These are phyloP conservation scores for Brachionus koreanus DNA, from an alignment of 1,140 invertebrate species.

Conservation along the genomic window DNA sequence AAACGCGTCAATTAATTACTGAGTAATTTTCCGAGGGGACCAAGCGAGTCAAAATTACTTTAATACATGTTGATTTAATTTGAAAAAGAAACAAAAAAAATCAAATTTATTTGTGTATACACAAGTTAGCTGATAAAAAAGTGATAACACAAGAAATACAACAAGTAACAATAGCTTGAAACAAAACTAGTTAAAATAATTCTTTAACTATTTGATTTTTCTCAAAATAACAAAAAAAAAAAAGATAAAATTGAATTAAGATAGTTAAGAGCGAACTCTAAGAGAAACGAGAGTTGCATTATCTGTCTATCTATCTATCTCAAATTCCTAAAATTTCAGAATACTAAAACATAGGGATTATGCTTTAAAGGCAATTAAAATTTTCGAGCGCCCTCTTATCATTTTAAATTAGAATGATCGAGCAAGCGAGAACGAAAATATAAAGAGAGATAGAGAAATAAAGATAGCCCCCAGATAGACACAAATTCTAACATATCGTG, in stretches of 20 bases:
- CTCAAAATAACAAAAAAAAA: not conserved
- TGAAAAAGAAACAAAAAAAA: no score
- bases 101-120: no score
- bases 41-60: no score
- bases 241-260: conserved; percentile 12
- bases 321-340: conserved; percentile 31
- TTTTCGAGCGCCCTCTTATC: conserved; percentile 32
- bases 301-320: conserved; percentile 33
- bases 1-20: no score
- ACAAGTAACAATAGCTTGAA: not conserved
- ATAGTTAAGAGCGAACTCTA: conserved; percentile 29
- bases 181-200: not conserved
- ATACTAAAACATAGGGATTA: conserved; percentile 13
- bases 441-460: no score
- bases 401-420: conserved; percentile 4
- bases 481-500: not conserved
- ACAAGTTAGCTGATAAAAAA: not conserved
- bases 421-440: not conserved
- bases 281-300: not conserved
- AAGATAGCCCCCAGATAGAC: conserved; percentile 9
- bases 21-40: no score
- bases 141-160: not conserved
- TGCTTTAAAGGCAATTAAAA: not conserved
- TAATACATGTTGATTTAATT: no score
- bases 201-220: not conserved